These are phyloP conservation scores for Rhynchotus rufescens DNA, from an alignment of 2,797 vertebrate species.

Conservation along the genomic window DNA sequence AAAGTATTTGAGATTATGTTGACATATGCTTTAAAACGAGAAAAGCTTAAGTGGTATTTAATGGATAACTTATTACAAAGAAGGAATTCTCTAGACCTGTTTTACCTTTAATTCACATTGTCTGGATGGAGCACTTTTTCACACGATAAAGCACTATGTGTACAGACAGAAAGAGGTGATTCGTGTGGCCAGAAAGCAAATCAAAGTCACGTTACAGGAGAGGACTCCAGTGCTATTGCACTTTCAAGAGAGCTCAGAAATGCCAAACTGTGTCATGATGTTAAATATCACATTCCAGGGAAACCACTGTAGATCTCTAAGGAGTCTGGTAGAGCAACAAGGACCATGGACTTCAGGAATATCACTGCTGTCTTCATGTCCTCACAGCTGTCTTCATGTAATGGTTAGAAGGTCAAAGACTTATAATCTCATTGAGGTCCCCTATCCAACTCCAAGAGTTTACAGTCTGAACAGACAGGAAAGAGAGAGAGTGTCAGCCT, in stretches of 20 bases:
- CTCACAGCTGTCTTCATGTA: fast-evolving
- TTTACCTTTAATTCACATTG: constrained; percentile 33
- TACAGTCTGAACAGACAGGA: background rate
- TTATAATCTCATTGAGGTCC: fast-evolving
- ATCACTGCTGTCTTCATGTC: background rate
- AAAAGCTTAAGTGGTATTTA: constrained; percentile 73
- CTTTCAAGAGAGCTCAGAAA: constrained; percentile 5
- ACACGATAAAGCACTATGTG: background rate
- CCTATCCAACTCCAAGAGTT: background rate
- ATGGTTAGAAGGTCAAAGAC: background rate
- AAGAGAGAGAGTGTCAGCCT: background rate
- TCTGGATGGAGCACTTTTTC: constrained; percentile 33
- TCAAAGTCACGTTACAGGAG: background rate
- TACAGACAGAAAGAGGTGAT: background rate
- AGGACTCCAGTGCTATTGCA: background rate
- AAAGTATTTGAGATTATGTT: constrained; percentile 77
- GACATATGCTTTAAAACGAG: constrained; percentile 74
- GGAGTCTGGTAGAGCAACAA: background rate
- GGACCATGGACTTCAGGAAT: background rate
- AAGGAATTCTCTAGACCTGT: constrained; percentile 64
- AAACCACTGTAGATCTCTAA: background rate
- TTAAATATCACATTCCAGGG: background rate
- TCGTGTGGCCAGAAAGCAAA: background rate
- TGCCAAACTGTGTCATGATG: background rate
- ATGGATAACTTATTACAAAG: constrained; percentile 79